Evolutionary conservation across 2,797 vertebrate species (phyloP).

Genomic region (Nasua narica): DNA sequence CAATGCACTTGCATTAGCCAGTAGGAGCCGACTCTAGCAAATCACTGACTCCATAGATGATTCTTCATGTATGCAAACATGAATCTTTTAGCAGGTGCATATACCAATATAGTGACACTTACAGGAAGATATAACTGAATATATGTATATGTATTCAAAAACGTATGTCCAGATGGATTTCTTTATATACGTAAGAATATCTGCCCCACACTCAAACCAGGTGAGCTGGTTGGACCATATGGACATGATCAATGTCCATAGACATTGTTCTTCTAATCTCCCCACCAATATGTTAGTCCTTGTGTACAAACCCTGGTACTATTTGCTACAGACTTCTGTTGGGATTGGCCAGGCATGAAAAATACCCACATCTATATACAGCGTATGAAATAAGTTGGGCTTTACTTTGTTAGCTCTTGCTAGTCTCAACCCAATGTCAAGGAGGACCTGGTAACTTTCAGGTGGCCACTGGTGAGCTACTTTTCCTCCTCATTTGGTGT

Average conservation of each 20-base stretch:
- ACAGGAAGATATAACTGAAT: neutral
- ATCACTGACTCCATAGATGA: neutral
- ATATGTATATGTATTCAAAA: neutral
- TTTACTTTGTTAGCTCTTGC: constrained; percentile 55
- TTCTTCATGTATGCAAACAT: neutral
- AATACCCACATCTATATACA: neutral
- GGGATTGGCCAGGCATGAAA: neutral
- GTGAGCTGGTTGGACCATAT: too few species aligned
- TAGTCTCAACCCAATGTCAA: constrained; percentile 72
- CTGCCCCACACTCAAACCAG: neutral
- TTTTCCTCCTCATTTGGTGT: constrained; percentile 84
- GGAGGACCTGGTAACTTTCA: constrained; percentile 83
- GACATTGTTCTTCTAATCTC: neutral
- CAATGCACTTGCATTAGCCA: neutral
- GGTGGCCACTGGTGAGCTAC: constrained; percentile 80
- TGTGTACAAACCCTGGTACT: neutral
- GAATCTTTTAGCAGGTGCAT: neutral
- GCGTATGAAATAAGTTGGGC: constrained; percentile 10
- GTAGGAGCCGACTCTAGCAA: neutral
- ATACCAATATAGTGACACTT: neutral
- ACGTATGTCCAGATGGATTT: neutral
- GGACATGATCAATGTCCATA: neutral
- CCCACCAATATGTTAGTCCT: neutral
- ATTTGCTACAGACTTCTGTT: neutral
- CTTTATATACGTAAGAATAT: neutral